Base-by-base conservation (phyloP, 1,140 invertebrate genomes). In the Mizuhopecten yessoensis region DNA sequence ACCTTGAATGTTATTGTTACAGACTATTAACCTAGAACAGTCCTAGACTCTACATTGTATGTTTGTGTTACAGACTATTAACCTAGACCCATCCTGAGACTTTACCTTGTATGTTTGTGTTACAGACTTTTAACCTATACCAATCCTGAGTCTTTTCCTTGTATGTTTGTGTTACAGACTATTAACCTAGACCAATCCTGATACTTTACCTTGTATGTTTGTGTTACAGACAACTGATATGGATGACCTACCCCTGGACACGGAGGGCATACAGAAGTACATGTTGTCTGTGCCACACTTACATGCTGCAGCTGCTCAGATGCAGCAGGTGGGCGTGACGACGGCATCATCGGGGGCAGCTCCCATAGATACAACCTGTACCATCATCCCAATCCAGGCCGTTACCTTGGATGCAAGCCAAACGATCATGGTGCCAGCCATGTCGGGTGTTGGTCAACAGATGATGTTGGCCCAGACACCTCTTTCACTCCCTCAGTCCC, bases 241-340 rank as follows among this genome's bases (percentile, higher is more conserved):
- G 89, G 94, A 95, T 87, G 94, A 95, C 34, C 42, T 94, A 7
- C 90, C 93, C 5, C 90, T 95, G 33, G 94, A 95, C 88, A 89
- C 94, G 34, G 94, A 95, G 88, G 91, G 92, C 34, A 92, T 95
- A 34, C 92, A 95, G 89, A 92, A 92, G n/a, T 92, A 93, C n/a
- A 94, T 95, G 89, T 92, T 93, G 23, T 90, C 92, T 34, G 93
- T 95, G 34, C 93, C 94, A 23, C 90, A 91, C 34, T 86, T 94
- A 42, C 57, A 75, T 75, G n/a, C 42, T 34, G 57, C 45, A 34
- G 36, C 33, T 15, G 57, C 88, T 9, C 34, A 86, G 33, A 23
- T 87, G 36, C 88, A 86, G 17, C 57, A 89, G 34, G 86, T 86
- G 34, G 86, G 34, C n/a, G 86, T 5, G 10, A 75, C 57, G 29